Conservation (phyloP, 2,797 vertebrate species). For the Melanotaenia boesemani region DNA sequence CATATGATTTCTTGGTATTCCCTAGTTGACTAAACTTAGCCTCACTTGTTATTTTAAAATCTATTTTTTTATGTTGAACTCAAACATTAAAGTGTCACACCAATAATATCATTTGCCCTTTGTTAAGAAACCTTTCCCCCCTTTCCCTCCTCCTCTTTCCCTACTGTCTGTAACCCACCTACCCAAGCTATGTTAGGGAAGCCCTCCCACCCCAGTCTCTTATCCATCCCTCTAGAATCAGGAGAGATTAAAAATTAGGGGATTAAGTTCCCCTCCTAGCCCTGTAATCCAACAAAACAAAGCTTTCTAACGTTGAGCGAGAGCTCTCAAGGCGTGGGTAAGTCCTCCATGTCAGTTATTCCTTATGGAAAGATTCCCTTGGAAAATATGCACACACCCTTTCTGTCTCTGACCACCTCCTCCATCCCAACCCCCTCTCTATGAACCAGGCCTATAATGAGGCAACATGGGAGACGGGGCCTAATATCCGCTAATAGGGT, state of each 20-base stretch:
- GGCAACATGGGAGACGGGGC: slow-evolving; percentile 77
- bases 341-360: slow-evolving; percentile 79
- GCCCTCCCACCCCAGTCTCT: slow-evolving; percentile 51
- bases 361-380: slow-evolving; percentile 83
- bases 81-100: slow-evolving; percentile 28
- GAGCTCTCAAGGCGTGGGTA: slow-evolving; percentile 75
- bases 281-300: slow-evolving; percentile 85
- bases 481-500: slow-evolving; percentile 83
- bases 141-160: slow-evolving; percentile 35
- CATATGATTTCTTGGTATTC: not conserved
- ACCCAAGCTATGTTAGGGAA: slow-evolving; percentile 71
- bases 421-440: slow-evolving; percentile 66
- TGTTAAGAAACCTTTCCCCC: slow-evolving; percentile 67
- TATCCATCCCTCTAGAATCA: slow-evolving; percentile 78
- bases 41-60: not conserved
- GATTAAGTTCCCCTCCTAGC: slow-evolving; percentile 78
- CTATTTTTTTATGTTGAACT: slow-evolving; percentile 19
- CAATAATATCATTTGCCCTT: slow-evolving; percentile 68
- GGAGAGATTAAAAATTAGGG: slow-evolving; percentile 84
- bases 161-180: slow-evolving; percentile 60
- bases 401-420: slow-evolving; percentile 63
- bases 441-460: slow-evolving; percentile 73
- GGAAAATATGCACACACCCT: slow-evolving; percentile 73
- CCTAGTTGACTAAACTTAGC: not conserved
- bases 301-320: slow-evolving; percentile 74